Percentiles rank a stretch among this genome's conserved stretches.
These are phyloP conservation scores for Gymnopithys bicolor DNA, from an alignment of 2,797 vertebrate genomes.

Conservation along the genomic window DNA sequence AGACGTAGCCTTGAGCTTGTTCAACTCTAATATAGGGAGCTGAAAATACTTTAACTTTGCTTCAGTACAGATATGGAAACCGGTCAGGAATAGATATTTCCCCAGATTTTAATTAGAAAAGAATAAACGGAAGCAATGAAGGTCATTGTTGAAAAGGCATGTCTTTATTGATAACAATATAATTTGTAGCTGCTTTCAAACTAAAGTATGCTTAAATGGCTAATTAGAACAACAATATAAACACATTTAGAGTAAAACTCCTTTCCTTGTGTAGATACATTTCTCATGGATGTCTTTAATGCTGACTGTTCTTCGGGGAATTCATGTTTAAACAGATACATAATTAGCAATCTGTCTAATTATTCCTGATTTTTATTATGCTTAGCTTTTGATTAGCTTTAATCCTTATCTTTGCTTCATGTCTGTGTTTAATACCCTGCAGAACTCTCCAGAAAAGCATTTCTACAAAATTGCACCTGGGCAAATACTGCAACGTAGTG, in stretches of 20 bases:
- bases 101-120: constrained; percentile 12
- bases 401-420: not conserved
- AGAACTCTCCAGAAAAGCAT: not conserved
- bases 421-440: not conserved
- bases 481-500: not conserved
- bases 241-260: constrained; percentile 6
- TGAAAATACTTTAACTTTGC: not conserved
- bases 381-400: constrained; percentile 12
- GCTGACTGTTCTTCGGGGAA: not conserved
- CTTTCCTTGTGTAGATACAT: constrained; percentile 1
- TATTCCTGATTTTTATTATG: constrained; percentile 9
- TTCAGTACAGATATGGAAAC: not conserved
- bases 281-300: not conserved
- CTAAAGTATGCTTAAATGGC: not conserved
- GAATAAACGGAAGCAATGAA: constrained; percentile 1
- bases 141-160: not conserved
- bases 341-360: constrained; percentile 33
- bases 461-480: not conserved
- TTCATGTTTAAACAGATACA: constrained; percentile 22
- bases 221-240: constrained; percentile 48
- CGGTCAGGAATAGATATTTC: not conserved
- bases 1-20: not conserved
- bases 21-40: not conserved
- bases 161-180: constrained; percentile 12
- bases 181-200: constrained; percentile 11